Conservation (phyloP, 2,797 vertebrate genomes). For the Oryzias sinensis region DNA sequence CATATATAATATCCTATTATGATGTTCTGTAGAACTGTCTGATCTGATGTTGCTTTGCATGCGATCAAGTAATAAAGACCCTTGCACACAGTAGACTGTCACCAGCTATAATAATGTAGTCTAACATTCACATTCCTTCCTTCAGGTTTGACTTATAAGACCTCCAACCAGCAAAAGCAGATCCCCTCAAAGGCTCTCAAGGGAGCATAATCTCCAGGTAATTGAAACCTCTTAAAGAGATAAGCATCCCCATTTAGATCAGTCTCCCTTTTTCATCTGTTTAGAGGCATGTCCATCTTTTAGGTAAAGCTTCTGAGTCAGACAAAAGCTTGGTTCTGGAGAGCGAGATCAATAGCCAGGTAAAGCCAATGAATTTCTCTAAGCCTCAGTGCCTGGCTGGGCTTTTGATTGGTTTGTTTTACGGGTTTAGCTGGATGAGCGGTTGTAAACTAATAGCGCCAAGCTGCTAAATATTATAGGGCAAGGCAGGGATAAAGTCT, state of each 20-base stretch:
- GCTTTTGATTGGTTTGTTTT: constrained; percentile 67
- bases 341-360: constrained; percentile 60
- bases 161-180: too few species aligned
- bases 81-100: too few species aligned
- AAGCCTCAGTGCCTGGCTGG: constrained; percentile 41
- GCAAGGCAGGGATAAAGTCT: constrained; percentile 42
- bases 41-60: too few species aligned
- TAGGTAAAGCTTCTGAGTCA: constrained; percentile 43
- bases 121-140: too few species aligned
- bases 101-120: too few species aligned
- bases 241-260: constrained; percentile 49
- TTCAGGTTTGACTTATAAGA: too few species aligned
- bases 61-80: too few species aligned
- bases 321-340: constrained; percentile 43
- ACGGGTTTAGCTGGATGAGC: constrained; percentile 53
- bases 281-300: constrained; percentile 32
- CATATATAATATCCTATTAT: background rate
- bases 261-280: constrained; percentile 29
- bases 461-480: constrained; percentile 62
- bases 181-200: constrained; percentile 2
- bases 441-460: constrained; percentile 61
- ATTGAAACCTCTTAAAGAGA: constrained; percentile 47
- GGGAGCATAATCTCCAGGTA: constrained; percentile 45
- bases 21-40: too few species aligned
- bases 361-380: constrained; percentile 65